Evolutionary conservation across 2,113 vertebrate genomes (phyloP), one percentile per base, ranked within the genome.

Genomic region (Bambusicola thoracicus): DNA sequence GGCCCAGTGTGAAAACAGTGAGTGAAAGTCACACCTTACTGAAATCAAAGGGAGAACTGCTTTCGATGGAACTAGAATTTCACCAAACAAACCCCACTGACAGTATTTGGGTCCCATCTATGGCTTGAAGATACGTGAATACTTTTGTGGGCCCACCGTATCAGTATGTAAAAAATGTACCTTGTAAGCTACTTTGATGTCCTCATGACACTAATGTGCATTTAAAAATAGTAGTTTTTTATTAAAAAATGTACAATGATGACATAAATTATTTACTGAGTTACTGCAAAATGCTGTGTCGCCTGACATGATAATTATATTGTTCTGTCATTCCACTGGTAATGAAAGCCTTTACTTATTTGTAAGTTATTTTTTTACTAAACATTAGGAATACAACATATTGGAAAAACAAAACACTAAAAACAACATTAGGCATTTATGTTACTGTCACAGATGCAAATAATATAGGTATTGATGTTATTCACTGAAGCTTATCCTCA

Each of bases 171-270:
- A 93, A 93, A 89, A n/a, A n/a, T 21, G 14, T 53, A 74, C 67
- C 38, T 81, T 14, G 3, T 41, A 90, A 89, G 17, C 9, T 69
- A 65, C 65, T 75, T 12, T 72, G 58, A 85, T 81, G 74, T 36
- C 41, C 84, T 87, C 0, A 15, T 82, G 70, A 89, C 91, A 89
- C 67, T 92, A 89, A 93, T 89, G 78, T 66, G 27, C 86, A 86
- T 87, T 85, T 89, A 59, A 85, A 96, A 89, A 66, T 61, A 89
- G 67, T 83, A 80, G 48, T 70, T 93, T 85, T n/a, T 90, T 81
- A 92, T 85, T 87, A 3, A 70, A 90, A 94, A 94, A 72, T 25
- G 20, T 69, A 48, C 41, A 72, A 11, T 36, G 55, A 93, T 93
- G 51, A 68, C 80, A 95, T 89, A 83, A 90, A 89, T 92, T 82